Conservation (phyloP, 2,113 vertebrate genomes). For the Scytalopus superciliaris region DNA sequence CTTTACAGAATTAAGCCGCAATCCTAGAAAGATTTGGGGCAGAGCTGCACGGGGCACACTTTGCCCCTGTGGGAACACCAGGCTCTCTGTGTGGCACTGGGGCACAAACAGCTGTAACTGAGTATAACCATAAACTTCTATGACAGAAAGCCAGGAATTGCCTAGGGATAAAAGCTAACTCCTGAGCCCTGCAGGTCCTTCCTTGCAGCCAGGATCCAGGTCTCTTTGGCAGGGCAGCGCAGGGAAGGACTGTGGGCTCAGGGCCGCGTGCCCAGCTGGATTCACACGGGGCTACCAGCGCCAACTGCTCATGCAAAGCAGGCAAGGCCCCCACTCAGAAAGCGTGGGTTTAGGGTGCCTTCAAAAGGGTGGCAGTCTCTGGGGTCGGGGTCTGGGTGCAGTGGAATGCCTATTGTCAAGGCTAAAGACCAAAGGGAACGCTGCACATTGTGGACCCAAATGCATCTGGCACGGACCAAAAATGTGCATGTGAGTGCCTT, state of each 20-base stretch:
- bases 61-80: not conserved
- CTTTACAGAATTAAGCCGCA: not conserved
- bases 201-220: not conserved
- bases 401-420: constrained; percentile 54
- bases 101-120: not conserved
- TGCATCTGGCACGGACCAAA: constrained; percentile 62
- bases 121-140: not conserved
- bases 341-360: not conserved
- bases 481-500: constrained; percentile 74
- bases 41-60: not conserved
- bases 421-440: constrained; percentile 54
- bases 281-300: not conserved
- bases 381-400: not conserved
- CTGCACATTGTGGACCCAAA: constrained; percentile 49
- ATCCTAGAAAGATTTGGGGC: not conserved
- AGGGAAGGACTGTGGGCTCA: not conserved
- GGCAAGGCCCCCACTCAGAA: not conserved
- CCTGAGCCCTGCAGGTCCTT: not conserved
- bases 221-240: not conserved
- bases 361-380: constrained; percentile 33
- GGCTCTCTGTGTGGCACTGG: not conserved
- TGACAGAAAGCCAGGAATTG: not conserved
- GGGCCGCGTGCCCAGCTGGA: not conserved
- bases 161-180: not conserved
- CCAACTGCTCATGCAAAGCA: not conserved